phyloP scores from a whole-genome alignment of 1,140 invertebrate species.

The Sweltsa coloradensis region DNA sequence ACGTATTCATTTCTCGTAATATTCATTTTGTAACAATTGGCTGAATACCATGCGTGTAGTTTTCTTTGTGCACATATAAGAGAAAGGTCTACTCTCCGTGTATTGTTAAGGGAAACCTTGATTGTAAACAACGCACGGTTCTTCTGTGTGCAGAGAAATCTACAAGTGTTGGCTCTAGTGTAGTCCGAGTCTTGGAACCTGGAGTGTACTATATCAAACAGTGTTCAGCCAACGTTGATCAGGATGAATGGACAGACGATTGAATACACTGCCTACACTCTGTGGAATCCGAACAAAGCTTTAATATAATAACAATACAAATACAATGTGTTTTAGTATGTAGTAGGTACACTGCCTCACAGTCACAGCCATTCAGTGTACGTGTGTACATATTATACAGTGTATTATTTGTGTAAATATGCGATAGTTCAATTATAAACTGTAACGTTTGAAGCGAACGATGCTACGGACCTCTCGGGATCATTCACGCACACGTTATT shows the following conservation, averaged over 20 bases:
- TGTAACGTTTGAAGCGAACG: neutral
- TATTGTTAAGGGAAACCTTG: neutral
- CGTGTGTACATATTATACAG: neutral
- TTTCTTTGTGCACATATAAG: too few species aligned
- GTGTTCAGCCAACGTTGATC: neutral
- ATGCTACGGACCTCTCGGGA: constrained; percentile 6
- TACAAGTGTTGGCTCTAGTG: too few species aligned
- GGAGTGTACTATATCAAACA: neutral
- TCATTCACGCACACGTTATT: constrained; percentile 10
- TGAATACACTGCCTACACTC: constrained; percentile 8
- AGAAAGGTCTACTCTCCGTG: neutral
- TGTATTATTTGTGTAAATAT: constrained; percentile 1
- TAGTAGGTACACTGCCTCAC: constrained; percentile 1
- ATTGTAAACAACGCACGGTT: neutral
- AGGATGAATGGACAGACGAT: neutral
- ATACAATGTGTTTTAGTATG: constrained; percentile 8
- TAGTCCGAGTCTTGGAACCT: neutral
- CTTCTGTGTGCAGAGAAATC: too few species aligned
- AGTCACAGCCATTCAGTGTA: constrained; percentile 1
- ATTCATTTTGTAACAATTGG: too few species aligned
- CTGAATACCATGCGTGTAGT: too few species aligned
- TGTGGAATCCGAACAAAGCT: constrained; percentile 7
- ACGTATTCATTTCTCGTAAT: too few species aligned
- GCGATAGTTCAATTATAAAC: neutral
- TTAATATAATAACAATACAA: constrained; percentile 10